phyloP scores from a whole-genome alignment of 2,888 invertebrate genomes.

The Drosophila anceps region DNA sequence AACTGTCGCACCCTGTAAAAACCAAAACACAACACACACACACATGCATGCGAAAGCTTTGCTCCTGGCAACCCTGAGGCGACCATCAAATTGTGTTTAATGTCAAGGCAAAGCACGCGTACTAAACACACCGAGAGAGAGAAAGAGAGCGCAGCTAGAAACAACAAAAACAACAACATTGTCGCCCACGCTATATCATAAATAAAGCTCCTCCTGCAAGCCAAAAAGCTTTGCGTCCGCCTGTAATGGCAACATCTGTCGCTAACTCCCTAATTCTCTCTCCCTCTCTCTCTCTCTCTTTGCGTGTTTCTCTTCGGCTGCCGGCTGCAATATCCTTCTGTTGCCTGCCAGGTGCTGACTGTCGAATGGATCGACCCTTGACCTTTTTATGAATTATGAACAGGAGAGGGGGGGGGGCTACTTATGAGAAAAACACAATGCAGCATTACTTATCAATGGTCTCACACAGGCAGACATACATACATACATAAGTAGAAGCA shows the following conservation, averaged over 20 bases:
- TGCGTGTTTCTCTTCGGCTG: constrained; percentile 4
- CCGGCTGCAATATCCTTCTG: constrained; percentile 42
- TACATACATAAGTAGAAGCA: not conserved
- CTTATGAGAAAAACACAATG: constrained; percentile 35
- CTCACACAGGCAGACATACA: constrained; percentile 14
- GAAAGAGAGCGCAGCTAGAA: constrained; percentile 11
- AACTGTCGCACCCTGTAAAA: constrained; percentile 45
- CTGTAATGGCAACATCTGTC: constrained; percentile 4
- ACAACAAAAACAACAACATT: constrained; percentile 4
- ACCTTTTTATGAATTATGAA: constrained; percentile 74
- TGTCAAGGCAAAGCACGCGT: constrained; percentile 54
- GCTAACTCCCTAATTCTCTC: not conserved
- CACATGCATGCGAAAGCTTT: constrained; percentile 27
- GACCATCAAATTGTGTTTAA: constrained; percentile 58
- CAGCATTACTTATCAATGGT: constrained; percentile 33
- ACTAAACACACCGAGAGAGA: not conserved
- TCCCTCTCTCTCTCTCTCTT: not conserved
- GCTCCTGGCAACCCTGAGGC: constrained; percentile 55
- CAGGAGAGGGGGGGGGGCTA: constrained; percentile 30
- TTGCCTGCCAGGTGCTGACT: constrained; percentile 46
- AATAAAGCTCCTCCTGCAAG: constrained; percentile 31
- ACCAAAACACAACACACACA: not conserved
- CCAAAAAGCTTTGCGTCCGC: constrained; percentile 14
- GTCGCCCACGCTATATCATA: constrained; percentile 27
- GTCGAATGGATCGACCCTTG: constrained; percentile 61